These are phyloP conservation scores for Tenodera sinensis DNA, from an alignment of 2,888 invertebrate species.

Conservation along the genomic window DNA sequence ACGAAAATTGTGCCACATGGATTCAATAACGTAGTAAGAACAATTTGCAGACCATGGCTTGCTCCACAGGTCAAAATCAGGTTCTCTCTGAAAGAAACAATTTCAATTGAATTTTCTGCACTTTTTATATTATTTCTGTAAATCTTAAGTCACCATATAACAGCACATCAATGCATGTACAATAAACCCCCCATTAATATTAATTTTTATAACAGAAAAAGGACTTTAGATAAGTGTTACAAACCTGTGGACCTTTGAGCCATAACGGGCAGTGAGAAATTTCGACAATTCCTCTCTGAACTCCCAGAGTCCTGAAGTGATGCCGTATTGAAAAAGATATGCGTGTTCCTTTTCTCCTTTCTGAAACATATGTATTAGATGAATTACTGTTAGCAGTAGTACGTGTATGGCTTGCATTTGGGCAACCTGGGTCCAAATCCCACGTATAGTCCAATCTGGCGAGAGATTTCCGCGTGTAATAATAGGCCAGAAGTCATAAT, in stretches of 20 bases:
- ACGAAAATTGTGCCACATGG: conserved; percentile 56
- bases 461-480: too few relatives aligned
- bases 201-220: too few relatives aligned
- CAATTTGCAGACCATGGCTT: conserved; percentile 55
- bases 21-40: conserved; percentile 53
- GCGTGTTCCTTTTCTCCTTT: conserved; percentile 42
- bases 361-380: conserved; percentile 34
- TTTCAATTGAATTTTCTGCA: too few relatives aligned
- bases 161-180: background rate
- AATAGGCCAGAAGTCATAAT: too few relatives aligned
- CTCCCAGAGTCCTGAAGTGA: conserved; percentile 49
- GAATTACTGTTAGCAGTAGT: background rate
- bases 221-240: background rate
- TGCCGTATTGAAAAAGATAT: conserved; percentile 54
- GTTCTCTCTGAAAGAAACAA: conserved; percentile 44
- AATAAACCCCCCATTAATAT: too few relatives aligned
- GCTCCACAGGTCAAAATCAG: conserved; percentile 59
- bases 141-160: too few relatives aligned
- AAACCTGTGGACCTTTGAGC: conserved; percentile 45
- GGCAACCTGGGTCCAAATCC: too few relatives aligned
- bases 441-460: too few relatives aligned
- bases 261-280: conserved; percentile 48
- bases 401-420: too few relatives aligned
- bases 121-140: too few relatives aligned
- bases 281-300: conserved; percentile 48